Percentiles rank a stretch among this genome's conserved stretches.
Conservation (phyloP, 2,888 invertebrate genomes). For the Pteria penguin region DNA sequence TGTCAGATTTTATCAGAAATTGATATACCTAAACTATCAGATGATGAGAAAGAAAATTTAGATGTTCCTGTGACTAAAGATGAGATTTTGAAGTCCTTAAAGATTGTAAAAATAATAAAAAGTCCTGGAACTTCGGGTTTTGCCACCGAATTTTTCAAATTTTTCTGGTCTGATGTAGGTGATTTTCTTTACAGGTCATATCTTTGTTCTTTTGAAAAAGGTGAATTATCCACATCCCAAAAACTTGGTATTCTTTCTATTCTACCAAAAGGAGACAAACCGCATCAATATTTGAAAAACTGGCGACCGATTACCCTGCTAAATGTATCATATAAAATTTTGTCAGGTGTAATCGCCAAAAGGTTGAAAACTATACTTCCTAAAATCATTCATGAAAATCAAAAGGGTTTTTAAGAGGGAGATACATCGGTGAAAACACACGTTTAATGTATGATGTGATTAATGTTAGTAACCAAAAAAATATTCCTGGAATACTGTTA, state of each 20-base stretch:
- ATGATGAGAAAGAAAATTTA: neutral
- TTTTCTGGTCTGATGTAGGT: constrained; percentile 7
- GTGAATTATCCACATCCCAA: constrained; percentile 18
- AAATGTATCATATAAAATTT: neutral
- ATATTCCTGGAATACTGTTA: constrained; percentile 29
- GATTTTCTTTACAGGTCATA: constrained; percentile 8
- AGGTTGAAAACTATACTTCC: neutral
- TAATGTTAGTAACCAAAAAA: constrained; percentile 12
- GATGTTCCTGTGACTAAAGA: neutral
- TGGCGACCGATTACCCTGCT: neutral
- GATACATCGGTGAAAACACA: neutral
- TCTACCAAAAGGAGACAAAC: constrained; percentile 25
- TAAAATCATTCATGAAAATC: neutral
- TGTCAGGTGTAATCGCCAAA: neutral
- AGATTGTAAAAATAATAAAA: constrained; percentile 9
- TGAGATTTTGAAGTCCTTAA: neutral
- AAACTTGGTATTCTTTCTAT: too few relatives aligned
- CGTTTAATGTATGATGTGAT: constrained; percentile 37
- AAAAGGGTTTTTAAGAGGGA: neutral
- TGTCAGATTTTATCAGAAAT: neutral
- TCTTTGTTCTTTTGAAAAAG: constrained; percentile 10
- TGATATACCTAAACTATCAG: neutral
- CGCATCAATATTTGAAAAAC: neutral
- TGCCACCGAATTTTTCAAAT: constrained; percentile 17
- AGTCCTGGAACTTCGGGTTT: constrained; percentile 18